A percentile compares a stretch with the other conserved stretches of the same genome.
phyloP scores from a whole-genome alignment of 2,113 vertebrate species.

The Rhinogobius similis region DNA sequence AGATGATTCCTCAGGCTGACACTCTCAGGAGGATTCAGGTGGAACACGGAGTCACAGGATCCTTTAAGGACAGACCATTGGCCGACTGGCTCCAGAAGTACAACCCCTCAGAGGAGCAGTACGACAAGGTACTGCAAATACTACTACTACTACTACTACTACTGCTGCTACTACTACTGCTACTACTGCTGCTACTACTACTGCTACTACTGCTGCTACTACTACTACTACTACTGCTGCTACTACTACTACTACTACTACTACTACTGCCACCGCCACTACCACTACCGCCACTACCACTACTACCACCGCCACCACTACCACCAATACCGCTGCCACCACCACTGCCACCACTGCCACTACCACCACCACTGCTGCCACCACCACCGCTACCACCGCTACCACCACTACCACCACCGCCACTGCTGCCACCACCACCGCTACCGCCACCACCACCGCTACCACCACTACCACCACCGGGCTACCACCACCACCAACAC shows the following conservation, averaged over 20 bases:
- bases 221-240: neutral
- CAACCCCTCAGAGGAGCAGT: conserved; percentile 91
- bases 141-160: neutral
- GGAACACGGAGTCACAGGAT: conserved; percentile 95
- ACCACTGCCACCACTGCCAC: too few species aligned
- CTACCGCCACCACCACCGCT: too few species aligned
- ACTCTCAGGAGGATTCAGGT: conserved; percentile 97
- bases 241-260: neutral
- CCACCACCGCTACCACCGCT: too few species aligned
- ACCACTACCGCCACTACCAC: too few species aligned
- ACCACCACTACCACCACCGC: too few species aligned
- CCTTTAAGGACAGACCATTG: conserved; percentile 93
- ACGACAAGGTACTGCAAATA: conserved; percentile 85
- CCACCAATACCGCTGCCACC: neutral
- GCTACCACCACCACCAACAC: too few species aligned
- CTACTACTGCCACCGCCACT: conserved; percentile 75
- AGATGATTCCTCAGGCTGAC: conserved; percentile 96
- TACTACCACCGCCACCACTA: conserved; percentile 40
- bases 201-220: neutral
- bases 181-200: neutral
- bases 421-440: too few species aligned
- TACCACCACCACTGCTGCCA: too few species aligned
- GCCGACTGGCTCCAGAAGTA: conserved; percentile 97
- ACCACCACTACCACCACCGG: too few species aligned
- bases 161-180: neutral